These are phyloP conservation scores for Carcharodon carcharias DNA, from an alignment of 2,797 vertebrate genomes.

Conservation along the genomic window DNA sequence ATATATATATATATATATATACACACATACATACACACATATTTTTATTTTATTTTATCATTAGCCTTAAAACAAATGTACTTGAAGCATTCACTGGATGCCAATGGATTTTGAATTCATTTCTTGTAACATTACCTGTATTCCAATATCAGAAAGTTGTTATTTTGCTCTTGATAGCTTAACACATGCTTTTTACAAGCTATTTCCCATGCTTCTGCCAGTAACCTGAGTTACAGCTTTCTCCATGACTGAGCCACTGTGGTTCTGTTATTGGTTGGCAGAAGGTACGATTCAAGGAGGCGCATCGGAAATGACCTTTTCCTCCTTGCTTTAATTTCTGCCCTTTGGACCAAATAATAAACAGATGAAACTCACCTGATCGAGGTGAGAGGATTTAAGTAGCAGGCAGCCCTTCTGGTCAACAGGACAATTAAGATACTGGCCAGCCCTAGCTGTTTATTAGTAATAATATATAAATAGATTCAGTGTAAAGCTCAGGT, in stretches of 20 bases:
- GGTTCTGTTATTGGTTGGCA: not conserved
- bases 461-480: not conserved
- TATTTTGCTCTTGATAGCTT: not conserved
- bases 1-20: too few species aligned
- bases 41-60: not conserved
- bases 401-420: not conserved
- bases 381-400: not conserved
- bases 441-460: not conserved
- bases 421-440: not conserved
- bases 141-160: not conserved
- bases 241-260: not conserved
- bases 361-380: not conserved
- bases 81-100: not conserved
- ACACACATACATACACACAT: too few species aligned
- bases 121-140: not conserved
- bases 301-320: not conserved
- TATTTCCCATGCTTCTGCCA: not conserved
- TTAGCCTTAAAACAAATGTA: not conserved
- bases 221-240: not conserved
- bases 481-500: not conserved
- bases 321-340: not conserved
- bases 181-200: not conserved
- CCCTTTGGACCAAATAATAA: not conserved
- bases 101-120: too few species aligned
- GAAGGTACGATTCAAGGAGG: not conserved